phyloP scores from a whole-genome alignment of 2,888 invertebrate species.

The Zygaena filipendulae region DNA sequence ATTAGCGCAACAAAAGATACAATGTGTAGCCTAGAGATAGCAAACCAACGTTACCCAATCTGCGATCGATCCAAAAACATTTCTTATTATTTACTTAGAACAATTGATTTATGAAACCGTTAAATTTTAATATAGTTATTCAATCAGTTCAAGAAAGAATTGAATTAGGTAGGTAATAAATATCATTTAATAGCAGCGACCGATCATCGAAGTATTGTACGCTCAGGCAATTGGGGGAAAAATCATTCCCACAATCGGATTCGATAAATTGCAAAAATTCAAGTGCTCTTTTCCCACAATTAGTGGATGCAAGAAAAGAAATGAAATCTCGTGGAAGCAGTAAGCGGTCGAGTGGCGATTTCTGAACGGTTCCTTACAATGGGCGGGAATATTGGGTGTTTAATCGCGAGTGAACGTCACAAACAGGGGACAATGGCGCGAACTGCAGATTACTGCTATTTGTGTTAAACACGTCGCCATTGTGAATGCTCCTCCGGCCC shows the following conservation, averaged over 20 bases:
- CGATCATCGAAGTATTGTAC: constrained; percentile 13
- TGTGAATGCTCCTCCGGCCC: constrained; percentile 38
- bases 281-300: constrained; percentile 56
- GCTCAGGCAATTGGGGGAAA: constrained; percentile 24
- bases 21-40: no score
- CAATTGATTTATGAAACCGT: constrained; percentile 21
- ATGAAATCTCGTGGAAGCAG: constrained; percentile 23
- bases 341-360: constrained; percentile 47
- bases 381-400: constrained; percentile 42
- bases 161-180: constrained; percentile 35
- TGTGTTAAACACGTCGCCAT: constrained; percentile 48
- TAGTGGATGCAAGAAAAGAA: constrained; percentile 30
- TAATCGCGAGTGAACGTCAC: constrained; percentile 43
- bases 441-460: constrained; percentile 52
- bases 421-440: constrained; percentile 36
- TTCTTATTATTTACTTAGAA: constrained; percentile 19
- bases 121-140: constrained; percentile 24
- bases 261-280: constrained; percentile 37
- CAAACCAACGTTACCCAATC: no score
- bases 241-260: constrained; percentile 45
- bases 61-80: no score
- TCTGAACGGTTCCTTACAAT: constrained; percentile 34
- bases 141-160: constrained; percentile 32
- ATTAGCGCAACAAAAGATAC: no score
- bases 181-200: constrained; percentile 28